Base-by-base conservation (phyloP, 2,888 invertebrate genomes). In the Xylota segnis region DNA sequence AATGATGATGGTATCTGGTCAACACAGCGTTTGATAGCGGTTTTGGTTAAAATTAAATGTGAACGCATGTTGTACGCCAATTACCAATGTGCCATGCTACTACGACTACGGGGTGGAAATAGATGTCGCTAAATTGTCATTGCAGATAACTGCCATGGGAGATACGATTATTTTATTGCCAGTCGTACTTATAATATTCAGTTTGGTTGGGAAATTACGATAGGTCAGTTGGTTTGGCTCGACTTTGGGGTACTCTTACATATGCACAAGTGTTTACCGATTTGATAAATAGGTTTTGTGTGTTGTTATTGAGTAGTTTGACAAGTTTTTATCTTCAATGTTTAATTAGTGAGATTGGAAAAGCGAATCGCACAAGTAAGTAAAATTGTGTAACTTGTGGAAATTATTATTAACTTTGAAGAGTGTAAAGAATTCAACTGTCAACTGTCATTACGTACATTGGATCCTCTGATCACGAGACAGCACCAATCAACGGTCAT, bases 161-260 rank as follows among this genome's bases (percentile, higher is more conserved):
- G 43, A 43, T 45, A 71, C n/a, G 47, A 71, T 59, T 34, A 58
- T 34, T 37, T 45, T 6, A 23, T 34, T 59, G 9, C 1, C 50
- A 37, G n/a, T 14, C 12, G 14, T 23, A 27, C 12, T 52, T 6
- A 7, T 58, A 34, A 32, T 45, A 45, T 59, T 71, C 89, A 91
- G 91, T 91, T 91, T 89, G 66, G 81, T 76, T 90, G 87, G 89
- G 90, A 90, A 90, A 89, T 90, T 91, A 90, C 74, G 89, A 88
- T 90, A 91, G 91, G 90, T 91, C 90, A 90, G 90, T 91, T 89
- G 90, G 77, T 74, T 50, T 34, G 18, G 45, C 23, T 45, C 23
- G 23, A 23, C 2, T 34, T 5, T 34, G 29, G 3, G 6, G 29
- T 7, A n/a, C 6, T 5, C 3, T 47, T n/a, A 2, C 50, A 45